Conservation (phyloP, 2,888 invertebrate genomes). For the Anagyrus pseudococci region DNA sequence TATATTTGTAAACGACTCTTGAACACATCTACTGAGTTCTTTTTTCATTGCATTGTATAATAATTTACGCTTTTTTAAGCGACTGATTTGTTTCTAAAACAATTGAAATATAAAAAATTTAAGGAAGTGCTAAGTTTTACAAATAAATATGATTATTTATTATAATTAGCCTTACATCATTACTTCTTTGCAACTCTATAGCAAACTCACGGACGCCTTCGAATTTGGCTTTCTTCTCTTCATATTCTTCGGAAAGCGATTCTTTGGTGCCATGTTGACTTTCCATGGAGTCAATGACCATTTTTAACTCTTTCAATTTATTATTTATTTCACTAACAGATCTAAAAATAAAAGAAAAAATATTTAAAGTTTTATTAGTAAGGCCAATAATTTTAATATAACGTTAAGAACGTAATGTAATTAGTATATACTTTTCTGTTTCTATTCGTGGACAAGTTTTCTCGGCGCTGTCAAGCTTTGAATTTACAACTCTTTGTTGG, state of each 20-base stretch:
- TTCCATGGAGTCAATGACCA: conserved; percentile 48
- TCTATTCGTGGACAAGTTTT: conserved; percentile 63
- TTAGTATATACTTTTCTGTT: conserved; percentile 62
- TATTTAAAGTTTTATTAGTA: conserved; percentile 5
- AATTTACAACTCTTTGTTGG: conserved; percentile 55
- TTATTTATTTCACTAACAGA: conserved; percentile 41
- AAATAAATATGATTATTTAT: conserved; percentile 1
- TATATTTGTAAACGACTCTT: conserved; percentile 65
- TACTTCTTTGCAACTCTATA: conserved; percentile 42
- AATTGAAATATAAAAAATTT: conserved; percentile 14
- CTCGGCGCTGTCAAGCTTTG: conserved; percentile 61
- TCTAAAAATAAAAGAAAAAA: conserved; percentile 8
- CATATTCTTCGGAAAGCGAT: conserved; percentile 51
- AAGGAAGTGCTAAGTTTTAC: neutral
- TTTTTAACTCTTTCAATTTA: conserved; percentile 40
- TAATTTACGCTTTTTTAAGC: conserved; percentile 51
- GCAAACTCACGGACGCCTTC: conserved; percentile 48
- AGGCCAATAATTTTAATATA: neutral
- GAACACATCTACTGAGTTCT: conserved; percentile 58
- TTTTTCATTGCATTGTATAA: conserved; percentile 58
- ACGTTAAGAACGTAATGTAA: conserved; percentile 1
- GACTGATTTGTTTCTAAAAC: conserved; percentile 51
- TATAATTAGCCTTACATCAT: conserved; percentile 44
- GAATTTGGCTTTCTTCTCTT: conserved; percentile 53
- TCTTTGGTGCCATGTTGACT: conserved; percentile 49